Base-by-base conservation (phyloP, 2,113 vertebrate genomes). In the Tetrao urogallus region DNA sequence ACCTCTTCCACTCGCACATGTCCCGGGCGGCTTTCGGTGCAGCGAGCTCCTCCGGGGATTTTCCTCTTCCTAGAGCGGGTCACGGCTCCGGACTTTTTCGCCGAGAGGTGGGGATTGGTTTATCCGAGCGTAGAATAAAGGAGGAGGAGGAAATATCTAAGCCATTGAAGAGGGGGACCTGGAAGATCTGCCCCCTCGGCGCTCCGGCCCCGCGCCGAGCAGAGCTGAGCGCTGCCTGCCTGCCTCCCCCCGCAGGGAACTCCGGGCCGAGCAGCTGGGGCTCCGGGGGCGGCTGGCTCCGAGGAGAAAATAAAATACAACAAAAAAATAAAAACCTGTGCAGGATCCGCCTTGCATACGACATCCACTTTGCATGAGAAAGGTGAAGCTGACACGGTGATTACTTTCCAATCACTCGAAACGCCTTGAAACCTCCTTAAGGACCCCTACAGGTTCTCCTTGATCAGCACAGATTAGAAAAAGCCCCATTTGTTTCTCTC, bases 291-390 rank as follows among this genome's bases (percentile, higher is more conserved):
- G 90, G 84, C 32, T 78, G 58, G 79, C 91, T 73, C 95, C 92
- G 7, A n/a, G 80, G 70, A 54, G 52, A 25, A 90, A 84, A 85
- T 74, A 86, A 98, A 84, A 54, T 28, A 0, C 52, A 61, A 63
- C 43, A 19, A 47, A 43, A 15, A 70, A 66, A 8, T 15, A 43
- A 88, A 89, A 97, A 98, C 97, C 98, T 98, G 98, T 94, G 97
- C 97, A 94, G 98, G 98, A 98, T 98, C 98, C 98, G 98, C 98
- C 98, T 99, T 94, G 72, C 98, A 98, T 98, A 98, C 97, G 98
- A 97, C 98, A 98, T 90, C 97, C 98, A 97, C 97, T 99, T 99
- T 98, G 98, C 98, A 99, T 99, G 98, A 98, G 98, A 99, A 99
- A 98, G 98, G 98, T 97, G 98, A 98, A 98, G 98, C 98, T 98